These are phyloP conservation scores for Antrozous pallidus DNA, from an alignment of 2,797 vertebrate genomes.

Conservation along the genomic window DNA sequence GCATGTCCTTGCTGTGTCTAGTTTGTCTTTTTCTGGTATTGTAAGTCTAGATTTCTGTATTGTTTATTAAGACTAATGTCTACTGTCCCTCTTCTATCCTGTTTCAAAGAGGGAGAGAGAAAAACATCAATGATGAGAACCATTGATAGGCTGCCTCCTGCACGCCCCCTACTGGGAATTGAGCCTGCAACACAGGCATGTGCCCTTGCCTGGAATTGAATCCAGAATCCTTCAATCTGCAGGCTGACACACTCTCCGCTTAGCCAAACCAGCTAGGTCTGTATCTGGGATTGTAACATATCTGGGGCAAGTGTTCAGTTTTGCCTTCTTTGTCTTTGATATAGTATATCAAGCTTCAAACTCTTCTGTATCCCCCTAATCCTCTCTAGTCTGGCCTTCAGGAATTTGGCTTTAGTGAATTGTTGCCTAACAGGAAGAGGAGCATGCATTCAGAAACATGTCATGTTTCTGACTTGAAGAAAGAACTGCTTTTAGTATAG, in stretches of 20 bases:
- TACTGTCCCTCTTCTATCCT: neutral
- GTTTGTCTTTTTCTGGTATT: conserved; percentile 29
- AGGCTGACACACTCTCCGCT: no score
- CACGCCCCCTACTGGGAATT: no score
- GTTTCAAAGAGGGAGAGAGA: neutral
- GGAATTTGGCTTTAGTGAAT: neutral
- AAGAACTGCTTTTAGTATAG: neutral
- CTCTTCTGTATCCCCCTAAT: neutral
- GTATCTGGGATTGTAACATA: neutral
- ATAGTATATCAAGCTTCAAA: neutral
- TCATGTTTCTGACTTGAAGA: neutral
- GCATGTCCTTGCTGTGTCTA: neutral
- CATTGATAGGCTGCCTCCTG: no score
- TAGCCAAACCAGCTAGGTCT: neutral
- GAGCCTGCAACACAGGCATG: no score
- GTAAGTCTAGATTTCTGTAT: neutral
- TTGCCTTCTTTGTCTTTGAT: neutral
- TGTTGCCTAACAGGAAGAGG: neutral
- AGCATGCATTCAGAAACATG: neutral
- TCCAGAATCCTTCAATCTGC: no score
- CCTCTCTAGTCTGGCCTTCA: neutral
- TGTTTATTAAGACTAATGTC: neutral
- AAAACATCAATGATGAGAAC: no score
- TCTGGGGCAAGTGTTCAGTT: neutral
- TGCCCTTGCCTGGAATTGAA: no score